phyloP scores from a whole-genome alignment of 2,113 vertebrate species.

The Galeopterus variegatus region DNA sequence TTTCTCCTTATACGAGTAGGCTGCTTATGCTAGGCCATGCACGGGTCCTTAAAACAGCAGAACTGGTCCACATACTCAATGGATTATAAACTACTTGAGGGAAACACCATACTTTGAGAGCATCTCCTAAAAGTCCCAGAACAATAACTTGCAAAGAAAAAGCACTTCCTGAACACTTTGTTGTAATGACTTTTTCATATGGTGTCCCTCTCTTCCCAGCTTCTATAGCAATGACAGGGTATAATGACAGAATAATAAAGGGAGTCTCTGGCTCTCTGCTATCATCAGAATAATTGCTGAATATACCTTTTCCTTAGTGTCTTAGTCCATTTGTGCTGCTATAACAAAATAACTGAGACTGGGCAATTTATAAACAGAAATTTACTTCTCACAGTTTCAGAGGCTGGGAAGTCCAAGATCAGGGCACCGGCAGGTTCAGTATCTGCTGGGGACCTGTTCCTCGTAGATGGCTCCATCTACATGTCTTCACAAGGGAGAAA shows the following conservation, averaged over 20 bases:
- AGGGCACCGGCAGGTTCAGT: background rate
- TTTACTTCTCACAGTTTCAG: background rate
- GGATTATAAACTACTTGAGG: background rate
- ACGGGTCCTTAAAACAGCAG: background rate
- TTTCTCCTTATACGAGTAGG: background rate
- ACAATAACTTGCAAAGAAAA: background rate
- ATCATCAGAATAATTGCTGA: background rate
- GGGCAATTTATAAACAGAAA: background rate
- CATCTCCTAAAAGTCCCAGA: background rate
- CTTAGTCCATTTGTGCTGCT: background rate
- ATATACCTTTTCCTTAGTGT: background rate
- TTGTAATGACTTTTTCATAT: background rate
- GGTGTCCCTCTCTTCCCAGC: background rate
- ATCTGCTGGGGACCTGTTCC: background rate
- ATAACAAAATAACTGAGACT: background rate
- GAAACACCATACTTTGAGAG: background rate
- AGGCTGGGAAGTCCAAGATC: background rate
- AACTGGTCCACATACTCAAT: background rate
- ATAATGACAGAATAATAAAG: background rate
- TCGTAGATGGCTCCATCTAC: background rate
- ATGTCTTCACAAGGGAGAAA: background rate
- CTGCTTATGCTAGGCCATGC: background rate
- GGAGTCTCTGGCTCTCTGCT: background rate
- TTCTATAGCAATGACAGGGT: rapidly evolving
- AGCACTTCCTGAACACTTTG: background rate